Base-by-base conservation (phyloP, 1,140 invertebrate species). In the Orussus abietinus region DNA sequence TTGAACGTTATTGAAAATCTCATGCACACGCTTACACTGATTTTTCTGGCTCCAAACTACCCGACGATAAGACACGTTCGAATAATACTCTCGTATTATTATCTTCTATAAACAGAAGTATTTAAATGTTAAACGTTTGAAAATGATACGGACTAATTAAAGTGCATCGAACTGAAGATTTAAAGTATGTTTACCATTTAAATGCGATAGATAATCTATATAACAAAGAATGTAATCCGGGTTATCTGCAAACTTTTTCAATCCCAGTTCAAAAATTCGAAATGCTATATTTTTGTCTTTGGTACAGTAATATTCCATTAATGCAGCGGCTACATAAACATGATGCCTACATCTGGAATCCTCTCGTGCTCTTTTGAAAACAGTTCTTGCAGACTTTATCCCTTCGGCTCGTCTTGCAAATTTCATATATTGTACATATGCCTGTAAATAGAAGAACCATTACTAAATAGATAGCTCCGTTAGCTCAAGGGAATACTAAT, bases 261-360 rank as follows among this genome's bases (percentile, higher is more conserved):
- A 74, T 1, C 96, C 97, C 13, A 99, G 75, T 72, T 99, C 96
- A 73, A 99, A 99, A 54, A 99, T 98, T 51, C 94, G 83, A 63
- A 98, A 95, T 1, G 96, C 96, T 38, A 99, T 92, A 65, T 93
- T 94, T 72, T 97, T 96, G 70, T 99, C 96, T 78, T 99, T 99
- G 37, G 90, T 97, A 65, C 95, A 98, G 63, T 98, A 98, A 70
- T 99, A 99, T 75, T 99, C 97, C 93, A 99, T 98, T 0, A 98
- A 75, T 1, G 96, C 94, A 10, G 96, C 95, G 1, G 94, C 88
- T 2, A 98, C 92, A 64, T 90, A 99, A 26, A 98, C 88, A 64
- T 99, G 94, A 71, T 92, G 92, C 20, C 82, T 84, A 1, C 85
- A 86, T 35, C 82, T 76, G 3, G 78, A 59, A 69, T 99, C 96